Conservation (phyloP, 2,888 invertebrate genomes). For the Fragum whitleyi region DNA sequence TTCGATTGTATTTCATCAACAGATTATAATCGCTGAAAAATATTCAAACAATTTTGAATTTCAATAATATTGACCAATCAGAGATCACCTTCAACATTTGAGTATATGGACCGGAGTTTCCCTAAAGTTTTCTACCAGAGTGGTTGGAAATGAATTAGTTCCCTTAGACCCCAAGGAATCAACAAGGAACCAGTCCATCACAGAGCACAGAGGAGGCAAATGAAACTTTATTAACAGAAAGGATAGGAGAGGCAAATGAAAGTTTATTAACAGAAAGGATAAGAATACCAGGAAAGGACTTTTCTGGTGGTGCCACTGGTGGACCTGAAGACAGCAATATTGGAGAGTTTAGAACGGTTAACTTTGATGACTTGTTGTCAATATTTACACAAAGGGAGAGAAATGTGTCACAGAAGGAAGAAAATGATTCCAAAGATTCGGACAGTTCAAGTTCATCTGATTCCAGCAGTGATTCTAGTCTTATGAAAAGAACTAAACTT, state of each 20-base stretch:
- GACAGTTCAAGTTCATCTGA: background rate
- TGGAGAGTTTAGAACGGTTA: background rate
- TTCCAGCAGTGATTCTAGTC: background rate
- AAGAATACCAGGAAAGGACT: background rate
- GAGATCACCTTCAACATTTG: too few species aligned
- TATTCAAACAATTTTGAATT: too few species aligned
- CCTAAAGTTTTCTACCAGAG: too few species aligned
- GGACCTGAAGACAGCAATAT: background rate
- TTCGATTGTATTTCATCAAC: too few species aligned
- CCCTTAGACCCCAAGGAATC: background rate
- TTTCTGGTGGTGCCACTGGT: background rate
- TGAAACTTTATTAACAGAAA: background rate
- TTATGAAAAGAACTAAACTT: constrained; percentile 2
- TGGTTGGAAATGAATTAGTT: too few species aligned
- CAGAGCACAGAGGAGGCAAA: background rate
- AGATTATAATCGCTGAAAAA: too few species aligned
- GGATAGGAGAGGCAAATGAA: background rate
- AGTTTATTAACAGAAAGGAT: background rate
- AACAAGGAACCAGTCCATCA: background rate
- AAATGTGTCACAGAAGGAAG: background rate
- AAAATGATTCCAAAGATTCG: background rate
- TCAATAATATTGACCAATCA: too few species aligned
- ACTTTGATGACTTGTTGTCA: background rate
- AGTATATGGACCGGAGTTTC: too few species aligned
- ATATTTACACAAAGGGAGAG: background rate